Percentiles rank a stretch among this genome's conserved stretches.
Conservation (phyloP, 2,797 vertebrate species). For the Pangasius djambal region DNA sequence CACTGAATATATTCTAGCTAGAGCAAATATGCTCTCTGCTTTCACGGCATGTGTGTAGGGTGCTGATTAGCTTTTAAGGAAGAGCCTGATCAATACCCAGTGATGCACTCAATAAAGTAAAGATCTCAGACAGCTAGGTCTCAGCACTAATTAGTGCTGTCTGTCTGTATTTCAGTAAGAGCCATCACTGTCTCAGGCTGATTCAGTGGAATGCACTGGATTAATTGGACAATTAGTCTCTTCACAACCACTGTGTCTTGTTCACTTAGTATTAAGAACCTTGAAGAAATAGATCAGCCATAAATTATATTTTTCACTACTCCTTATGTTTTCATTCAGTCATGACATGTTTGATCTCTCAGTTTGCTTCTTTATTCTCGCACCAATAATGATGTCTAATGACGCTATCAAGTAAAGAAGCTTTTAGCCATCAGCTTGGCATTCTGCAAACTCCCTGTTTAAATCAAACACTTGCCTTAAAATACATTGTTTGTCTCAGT, state of each 20-base stretch:
- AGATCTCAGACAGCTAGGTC: constrained; percentile 32
- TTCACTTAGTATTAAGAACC: constrained; percentile 19
- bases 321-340: neutral
- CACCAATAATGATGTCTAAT: neutral
- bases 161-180: constrained; percentile 45
- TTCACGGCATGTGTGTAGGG: constrained; percentile 15
- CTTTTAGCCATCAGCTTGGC: neutral
- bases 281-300: neutral
- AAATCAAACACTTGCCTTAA: neutral
- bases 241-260: constrained; percentile 40
- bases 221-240: constrained; percentile 55
- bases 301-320: neutral
- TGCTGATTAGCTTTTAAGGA: constrained; percentile 47
- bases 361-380: neutral
- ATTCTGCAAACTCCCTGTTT: neutral
- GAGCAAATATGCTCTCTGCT: constrained; percentile 25
- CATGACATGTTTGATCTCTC: neutral
- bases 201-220: constrained; percentile 50
- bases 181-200: constrained; percentile 36
- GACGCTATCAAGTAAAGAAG: neutral
- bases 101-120: constrained; percentile 56
- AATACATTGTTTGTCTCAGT: neutral
- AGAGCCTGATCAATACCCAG: constrained; percentile 48
- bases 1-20: constrained; percentile 45
- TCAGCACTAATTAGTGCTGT: constrained; percentile 40